Base-by-base conservation (phyloP, 1,140 invertebrate genomes). In the Sycophila sp. region DNA sequence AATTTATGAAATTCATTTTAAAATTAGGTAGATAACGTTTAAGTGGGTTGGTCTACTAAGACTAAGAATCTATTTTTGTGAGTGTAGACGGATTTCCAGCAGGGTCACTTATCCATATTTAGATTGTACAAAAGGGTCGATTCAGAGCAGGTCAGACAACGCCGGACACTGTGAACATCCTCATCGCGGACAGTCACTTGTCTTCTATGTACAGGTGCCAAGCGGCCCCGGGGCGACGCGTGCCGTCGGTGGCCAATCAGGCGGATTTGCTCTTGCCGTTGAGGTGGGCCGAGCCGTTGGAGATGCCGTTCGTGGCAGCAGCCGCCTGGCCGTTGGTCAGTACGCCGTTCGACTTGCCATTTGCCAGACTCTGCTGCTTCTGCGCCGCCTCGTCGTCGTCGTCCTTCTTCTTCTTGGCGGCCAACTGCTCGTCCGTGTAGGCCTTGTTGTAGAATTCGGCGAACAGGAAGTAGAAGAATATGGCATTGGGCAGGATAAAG, bases 381-480 rank as follows among this genome's bases (percentile, higher is more conserved):
- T 77, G 76, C 1, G 60, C 47, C 19, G 28, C 36, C 0, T 38
- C 45, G 4, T 34, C 22, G 0, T 45, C 55, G 11, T 60, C 62
- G 2, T 63, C 56, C 15, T 58, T 15, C 6, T 71, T 62, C 4
- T 62, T 69, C 34, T 73, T 75, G 32, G 30, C 55, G 7, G 34
- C 36, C n/a, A 15, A 10, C 15, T 59, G 26, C 0, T 71, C 63
- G 15, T 45, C 53, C 15, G 59, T 71, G 36, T 94, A 94, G 0
- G 92, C 89, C 77, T 93, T 92, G 68, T 90, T 90, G 78, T 94
- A 94, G 83, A 94, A 94, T 76, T 94, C 92, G 59, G 89, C 89
- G 84, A 94, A 94, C 22, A 94, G 84, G 76, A 92, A 91, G 77
- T 93, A 94, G 86, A 94, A 94, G 87, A 94, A 93, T 13, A 92